These are phyloP conservation scores for Rotaria socialis DNA, from an alignment of 2,888 invertebrate genomes.

Conservation along the genomic window DNA sequence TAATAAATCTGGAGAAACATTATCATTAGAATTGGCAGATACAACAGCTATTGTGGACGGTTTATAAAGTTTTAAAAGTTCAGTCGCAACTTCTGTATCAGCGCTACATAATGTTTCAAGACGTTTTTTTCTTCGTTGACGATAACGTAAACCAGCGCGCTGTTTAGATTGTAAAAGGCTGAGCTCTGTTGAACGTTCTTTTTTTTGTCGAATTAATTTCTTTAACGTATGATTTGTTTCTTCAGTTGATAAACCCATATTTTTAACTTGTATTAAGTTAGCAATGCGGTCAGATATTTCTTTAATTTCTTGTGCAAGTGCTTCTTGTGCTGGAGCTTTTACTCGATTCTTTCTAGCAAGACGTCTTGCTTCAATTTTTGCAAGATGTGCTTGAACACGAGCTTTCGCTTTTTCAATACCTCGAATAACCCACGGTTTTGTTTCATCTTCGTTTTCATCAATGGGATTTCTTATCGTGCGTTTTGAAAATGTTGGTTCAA, in stretches of 20 bases:
- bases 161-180: constrained; percentile 10
- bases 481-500: not conserved
- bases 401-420: not conserved
- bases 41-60: not conserved
- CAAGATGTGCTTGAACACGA: not conserved
- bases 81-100: constrained; percentile 6
- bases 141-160: not conserved
- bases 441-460: not conserved
- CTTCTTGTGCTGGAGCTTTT: constrained; percentile 1
- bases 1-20: not conserved
- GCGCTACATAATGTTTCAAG: not conserved
- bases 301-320: not conserved
- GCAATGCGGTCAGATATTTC: not conserved
- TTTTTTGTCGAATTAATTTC: constrained; percentile 5
- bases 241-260: constrained; percentile 36
- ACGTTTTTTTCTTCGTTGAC: not conserved
- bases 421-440: not conserved
- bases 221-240: not conserved
- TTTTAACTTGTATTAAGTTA: constrained; percentile 10
- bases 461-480: not conserved
- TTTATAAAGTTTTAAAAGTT: not conserved
- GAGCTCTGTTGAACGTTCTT: not conserved
- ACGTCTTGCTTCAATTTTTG: not conserved
- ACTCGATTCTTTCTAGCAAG: not conserved
- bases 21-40: not conserved